Evolutionary conservation across 53 echinoderm and acorn worm species (phyloP), one percentile per base, ranked within the genome.

Genomic region (Paracentrotus lividus): DNA sequence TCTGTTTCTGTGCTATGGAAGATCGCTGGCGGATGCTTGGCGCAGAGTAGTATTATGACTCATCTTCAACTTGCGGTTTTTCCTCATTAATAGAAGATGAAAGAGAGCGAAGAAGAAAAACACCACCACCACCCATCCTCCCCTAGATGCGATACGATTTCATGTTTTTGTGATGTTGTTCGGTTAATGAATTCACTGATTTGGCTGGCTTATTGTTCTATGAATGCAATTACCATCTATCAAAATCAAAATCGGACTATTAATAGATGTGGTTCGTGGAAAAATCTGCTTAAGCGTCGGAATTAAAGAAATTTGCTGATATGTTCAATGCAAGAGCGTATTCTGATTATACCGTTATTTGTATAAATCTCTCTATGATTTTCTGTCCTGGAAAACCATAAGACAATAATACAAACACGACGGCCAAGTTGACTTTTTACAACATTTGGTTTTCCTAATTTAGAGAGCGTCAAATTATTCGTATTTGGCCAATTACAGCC

Each of bases 21-120:
- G 81, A 81, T 9, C 20, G 81, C 81, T 47, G 47, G n/a, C n/a
- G 24, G 26, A 81, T 44, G 81, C 81, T 26, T n/a, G 23, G 49
- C n/a, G 81, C 33, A 33, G 49, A 47, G 81, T n/a, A n/a, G n/a
- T 14, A 47, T 26, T n/a, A 81, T 81, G 81, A 81, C 81, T 81
- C 81, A 81, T 81, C 81, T 81, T 47, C 47, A 47, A 47, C 16
- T 47, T 81, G 81, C 81, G 81, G 81, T 45, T 81, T 77, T 81
- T 81, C 49, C 45, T 81, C 81, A 81, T 81, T 44, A 81, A 45
- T 81, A 47, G 10, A 49, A 81, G 81, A 81, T 47, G 81, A 81
- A 81, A 81, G 81, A 45, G 49, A 81, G 47, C 12, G 33, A 14
- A n/a, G n/a, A n/a, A n/a, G n/a, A 32, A 67, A 77, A 81, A 81